Evolutionary conservation across 2,113 vertebrate genomes (phyloP), one percentile per base, ranked within the genome.

Genomic region (Dromiciops gliroides): DNA sequence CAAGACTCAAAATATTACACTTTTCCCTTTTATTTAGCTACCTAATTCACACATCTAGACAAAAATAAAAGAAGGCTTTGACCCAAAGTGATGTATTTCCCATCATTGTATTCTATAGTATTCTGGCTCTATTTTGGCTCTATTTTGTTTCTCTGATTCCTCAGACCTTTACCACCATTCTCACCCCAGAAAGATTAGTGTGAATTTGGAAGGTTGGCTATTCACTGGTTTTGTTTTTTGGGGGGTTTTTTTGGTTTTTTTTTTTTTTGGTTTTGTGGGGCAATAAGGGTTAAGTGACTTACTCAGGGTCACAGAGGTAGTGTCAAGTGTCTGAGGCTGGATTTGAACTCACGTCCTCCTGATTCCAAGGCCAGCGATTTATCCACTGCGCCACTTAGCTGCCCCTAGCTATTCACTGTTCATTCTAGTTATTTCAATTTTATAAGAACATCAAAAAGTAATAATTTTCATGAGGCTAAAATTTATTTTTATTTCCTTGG

Each of bases 401-500:
- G n/a, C n/a, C n/a, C n/a, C n/a, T n/a, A 75, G 37, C n/a, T 75
- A 83, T 83, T 83, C 3, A 8, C n/a, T 83, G 6, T 83, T 83
- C 19, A 83, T 23, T 44, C 5, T 83, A 83, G 7, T 83, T 83
- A 22, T 83, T 83, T 83, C n/a, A 2, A 19, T 23, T 83, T 83
- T 83, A 44, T 19, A 83, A 83, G 37, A 83, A 23, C 8, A 8
- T 23, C 67, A 83, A 83, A 83, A 44, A 44, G 19, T 23, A 83
- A 83, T 22, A 44, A 23, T 83, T 83, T 44, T 1, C 2, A 83
- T 0, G 0, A 28, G 16, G 10, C 26, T 48, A 19, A 12, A 6
- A 24, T 0, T 0, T 4, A 37, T 11, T 23, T 83, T 6, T 3
- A 2, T 31, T 10, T 8, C 0, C 11, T 7, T 1, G 1, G 0